phyloP scores from a whole-genome alignment of 1,140 invertebrate genomes.

The Ceratoteleas bidentatus region DNA sequence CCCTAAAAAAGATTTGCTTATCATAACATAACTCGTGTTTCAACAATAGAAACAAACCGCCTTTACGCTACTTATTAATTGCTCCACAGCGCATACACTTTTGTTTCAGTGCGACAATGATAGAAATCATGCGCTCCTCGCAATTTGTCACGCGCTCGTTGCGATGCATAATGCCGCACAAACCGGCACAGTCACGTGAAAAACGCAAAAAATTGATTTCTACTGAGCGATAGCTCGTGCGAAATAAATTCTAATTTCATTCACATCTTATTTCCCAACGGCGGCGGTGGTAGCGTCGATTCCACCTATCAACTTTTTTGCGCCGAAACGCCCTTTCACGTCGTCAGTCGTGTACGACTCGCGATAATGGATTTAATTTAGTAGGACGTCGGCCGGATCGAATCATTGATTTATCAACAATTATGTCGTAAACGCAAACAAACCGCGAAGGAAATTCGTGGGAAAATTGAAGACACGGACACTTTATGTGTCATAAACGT shows the following conservation, averaged over 20 bases:
- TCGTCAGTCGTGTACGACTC: no score
- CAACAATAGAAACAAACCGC: no score
- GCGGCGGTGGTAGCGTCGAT: not conserved
- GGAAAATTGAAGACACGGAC: no score
- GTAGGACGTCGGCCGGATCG: not conserved
- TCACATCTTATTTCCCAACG: not conserved
- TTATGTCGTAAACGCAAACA: not conserved
- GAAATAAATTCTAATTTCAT: not conserved
- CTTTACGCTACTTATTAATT: no score
- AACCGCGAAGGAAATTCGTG: no score
- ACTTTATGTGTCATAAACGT: no score
- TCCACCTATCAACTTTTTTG: not conserved
- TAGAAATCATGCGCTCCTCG: not conserved
- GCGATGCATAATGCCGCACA: not conserved
- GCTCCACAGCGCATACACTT: no score
- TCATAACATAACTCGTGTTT: no score
- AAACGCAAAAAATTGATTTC: conserved; percentile 6
- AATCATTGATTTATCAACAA: conserved; percentile 3
- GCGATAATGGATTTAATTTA: no score
- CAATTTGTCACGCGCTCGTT: conserved; percentile 10
- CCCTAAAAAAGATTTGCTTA: no score
- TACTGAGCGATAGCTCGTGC: not conserved
- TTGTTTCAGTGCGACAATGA: not conserved
- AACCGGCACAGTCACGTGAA: not conserved
- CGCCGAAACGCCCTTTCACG: no score